Base-by-base conservation (phyloP, 2,888 invertebrate species). In the Melipona bicolor region DNA sequence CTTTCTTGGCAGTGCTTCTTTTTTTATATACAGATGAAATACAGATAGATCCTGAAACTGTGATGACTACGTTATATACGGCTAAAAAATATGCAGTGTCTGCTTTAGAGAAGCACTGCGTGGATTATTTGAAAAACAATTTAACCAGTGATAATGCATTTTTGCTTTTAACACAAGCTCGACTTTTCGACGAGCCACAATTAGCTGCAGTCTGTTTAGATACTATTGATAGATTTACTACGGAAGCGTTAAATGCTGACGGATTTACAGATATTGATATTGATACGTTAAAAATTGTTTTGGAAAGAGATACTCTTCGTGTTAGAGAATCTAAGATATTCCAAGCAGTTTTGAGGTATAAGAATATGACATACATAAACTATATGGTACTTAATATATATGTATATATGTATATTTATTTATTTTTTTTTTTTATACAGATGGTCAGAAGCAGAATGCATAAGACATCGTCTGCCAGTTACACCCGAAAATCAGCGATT, bases 21-120 rank as follows among this genome's bases (percentile, higher is more conserved):
- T 97, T 96, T 94, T 95, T 97, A 76, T 98, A 98, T 92, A 97
- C 97, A 0, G 98, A 98, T 95, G 97, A 97, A 93, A 97, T 98
- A 19, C 96, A 97, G 81, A 97, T 98, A 90, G 97, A 97, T 15
- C 97, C 98, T 0, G 98, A 98, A 92, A 97, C 97, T 92, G 98
- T 98, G 3, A 98, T 98, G 97, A 97, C 97, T 2, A 97, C 97
- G 0, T 94, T 98, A 72, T 98, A 98, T 91, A 97, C 98, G 0
- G 98, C 98, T 11, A 98, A 98, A 91, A 98, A 98, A 91, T 98
- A 98, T 95, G 97, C 97, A 3, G 97, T 98, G 0, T 97, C 97
- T 0, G 97, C 97, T 4, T 94, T 98, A 84, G 98, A 98, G 91
- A 96, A 97, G 90, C 97, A 97, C 81, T 98, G 98, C 95, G 97